Percentiles rank a stretch among this genome's conserved stretches.
Evolutionary conservation across 2,113 vertebrate species (phyloP).

Genomic region (Sigmodon hispidus): DNA sequence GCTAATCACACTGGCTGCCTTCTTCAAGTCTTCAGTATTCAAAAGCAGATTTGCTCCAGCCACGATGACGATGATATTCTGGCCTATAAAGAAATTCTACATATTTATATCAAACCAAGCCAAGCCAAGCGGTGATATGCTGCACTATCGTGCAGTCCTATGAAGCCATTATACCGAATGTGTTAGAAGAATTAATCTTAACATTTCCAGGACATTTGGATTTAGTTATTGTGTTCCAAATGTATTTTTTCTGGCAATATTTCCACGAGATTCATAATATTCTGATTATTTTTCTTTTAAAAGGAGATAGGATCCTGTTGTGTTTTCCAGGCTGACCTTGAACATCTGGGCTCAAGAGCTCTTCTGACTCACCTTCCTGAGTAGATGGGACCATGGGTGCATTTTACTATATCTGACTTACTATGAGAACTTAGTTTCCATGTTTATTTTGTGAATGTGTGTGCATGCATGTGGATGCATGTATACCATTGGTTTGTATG

Average conservation of each 20-base stretch:
- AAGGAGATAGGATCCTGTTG: neutral
- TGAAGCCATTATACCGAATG: neutral
- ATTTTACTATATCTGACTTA: neutral
- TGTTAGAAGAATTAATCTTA: constrained; percentile 28
- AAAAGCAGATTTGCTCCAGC: constrained; percentile 96
- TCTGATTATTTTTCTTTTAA: constrained; percentile 23
- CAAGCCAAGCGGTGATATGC: constrained; percentile 34
- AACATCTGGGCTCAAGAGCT: neutral
- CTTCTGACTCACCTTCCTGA: neutral
- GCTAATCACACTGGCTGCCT: constrained; percentile 86
- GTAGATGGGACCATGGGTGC: neutral
- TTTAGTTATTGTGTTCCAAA: constrained; percentile 37
- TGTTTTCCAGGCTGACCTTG: neutral
- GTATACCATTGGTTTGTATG: neutral
- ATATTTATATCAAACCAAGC: constrained; percentile 63
- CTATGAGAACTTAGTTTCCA: neutral
- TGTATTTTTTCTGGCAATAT: neutral
- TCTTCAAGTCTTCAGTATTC: constrained; percentile 89
- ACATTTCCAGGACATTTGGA: constrained; percentile 18
- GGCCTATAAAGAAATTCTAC: constrained; percentile 86
- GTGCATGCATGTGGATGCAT: neutral
- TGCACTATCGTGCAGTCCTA: neutral
- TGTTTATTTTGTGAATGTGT: neutral
- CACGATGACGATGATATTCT: constrained; percentile 97
- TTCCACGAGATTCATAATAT: constrained; percentile 30